These are phyloP conservation scores for Odocoileus hemionus DNA, from an alignment of 2,113 vertebrate species.

Conservation along the genomic window DNA sequence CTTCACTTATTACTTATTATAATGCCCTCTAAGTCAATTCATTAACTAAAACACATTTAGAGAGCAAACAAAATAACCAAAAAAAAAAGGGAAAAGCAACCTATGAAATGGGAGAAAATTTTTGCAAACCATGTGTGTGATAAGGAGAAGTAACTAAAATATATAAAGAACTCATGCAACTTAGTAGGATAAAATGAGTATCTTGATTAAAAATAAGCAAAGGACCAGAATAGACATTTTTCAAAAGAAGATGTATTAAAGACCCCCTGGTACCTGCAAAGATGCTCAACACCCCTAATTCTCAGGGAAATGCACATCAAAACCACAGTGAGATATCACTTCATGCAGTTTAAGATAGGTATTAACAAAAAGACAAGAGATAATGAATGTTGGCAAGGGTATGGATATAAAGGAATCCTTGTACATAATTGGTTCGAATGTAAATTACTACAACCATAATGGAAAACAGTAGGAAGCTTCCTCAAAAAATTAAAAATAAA, in stretches of 20 bases:
- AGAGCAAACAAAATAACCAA: neutral
- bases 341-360: neutral
- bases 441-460: neutral
- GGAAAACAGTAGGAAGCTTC: neutral
- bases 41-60: neutral
- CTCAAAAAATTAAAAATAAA: neutral
- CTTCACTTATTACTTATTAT: neutral
- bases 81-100: neutral
- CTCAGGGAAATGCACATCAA: neutral
- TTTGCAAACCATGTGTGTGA: neutral
- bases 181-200: neutral
- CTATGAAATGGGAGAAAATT: neutral
- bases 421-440: neutral
- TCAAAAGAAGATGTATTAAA: neutral
- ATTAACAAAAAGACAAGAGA: neutral
- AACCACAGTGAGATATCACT: neutral
- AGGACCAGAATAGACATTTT: neutral
- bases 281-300: neutral
- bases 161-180: neutral
- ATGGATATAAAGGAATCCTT: neutral
- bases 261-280: neutral
- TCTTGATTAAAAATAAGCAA: neutral
- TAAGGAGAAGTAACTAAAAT: neutral
- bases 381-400: neutral
- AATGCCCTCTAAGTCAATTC: neutral